phyloP scores from a whole-genome alignment of 2,888 invertebrate species.

The Cantharis rufa region DNA sequence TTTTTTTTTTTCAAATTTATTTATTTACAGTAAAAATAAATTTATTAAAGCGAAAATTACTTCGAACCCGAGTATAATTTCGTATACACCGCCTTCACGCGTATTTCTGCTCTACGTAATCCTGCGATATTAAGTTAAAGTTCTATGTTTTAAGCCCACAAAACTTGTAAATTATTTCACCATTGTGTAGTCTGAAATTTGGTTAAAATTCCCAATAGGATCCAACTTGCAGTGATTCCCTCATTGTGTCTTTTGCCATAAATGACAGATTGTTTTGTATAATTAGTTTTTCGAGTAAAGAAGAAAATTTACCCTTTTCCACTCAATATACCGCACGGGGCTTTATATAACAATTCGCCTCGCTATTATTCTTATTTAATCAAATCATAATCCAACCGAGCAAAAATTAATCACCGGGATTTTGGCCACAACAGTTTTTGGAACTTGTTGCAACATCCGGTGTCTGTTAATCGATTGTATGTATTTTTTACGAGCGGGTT shows the following conservation, averaged over 20 bases:
- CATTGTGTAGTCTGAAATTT: neutral
- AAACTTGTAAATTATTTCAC: neutral
- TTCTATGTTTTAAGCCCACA: neutral
- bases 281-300: slow-evolving; percentile 28
- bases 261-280: slow-evolving; percentile 33
- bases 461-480: neutral
- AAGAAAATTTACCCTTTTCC: neutral
- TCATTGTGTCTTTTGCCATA: neutral
- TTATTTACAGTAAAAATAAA: too few species aligned
- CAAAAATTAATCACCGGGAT: neutral
- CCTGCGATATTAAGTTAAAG: neutral
- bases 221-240: neutral
- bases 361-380: neutral
- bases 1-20: too few species aligned
- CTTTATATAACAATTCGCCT: neutral
- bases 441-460: neutral
- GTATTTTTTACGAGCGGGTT: neutral
- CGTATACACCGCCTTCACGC: neutral
- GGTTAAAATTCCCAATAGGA: neutral
- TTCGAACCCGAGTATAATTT: too few species aligned
- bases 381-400: neutral
- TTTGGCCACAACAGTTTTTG: neutral
- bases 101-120: neutral
- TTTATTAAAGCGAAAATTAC: too few species aligned
- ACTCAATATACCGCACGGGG: neutral